These are phyloP conservation scores for Dastarcus helophoroides DNA, from an alignment of 2,888 invertebrate genomes.

Conservation along the genomic window DNA sequence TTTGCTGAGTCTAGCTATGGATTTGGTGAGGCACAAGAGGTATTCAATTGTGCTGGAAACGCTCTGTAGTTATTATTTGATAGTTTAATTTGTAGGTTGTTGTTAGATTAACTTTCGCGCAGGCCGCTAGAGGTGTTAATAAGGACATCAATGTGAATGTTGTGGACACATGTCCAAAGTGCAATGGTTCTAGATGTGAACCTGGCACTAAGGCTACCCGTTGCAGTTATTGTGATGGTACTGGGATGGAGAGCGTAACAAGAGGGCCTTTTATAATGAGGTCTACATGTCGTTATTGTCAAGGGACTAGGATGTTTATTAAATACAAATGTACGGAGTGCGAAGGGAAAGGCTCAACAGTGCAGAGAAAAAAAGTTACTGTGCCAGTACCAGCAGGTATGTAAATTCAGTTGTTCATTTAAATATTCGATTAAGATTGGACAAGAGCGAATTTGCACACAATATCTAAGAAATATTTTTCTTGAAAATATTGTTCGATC, in stretches of 20 bases:
- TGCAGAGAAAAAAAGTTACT: constrained; percentile 78
- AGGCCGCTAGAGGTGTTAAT: constrained; percentile 92
- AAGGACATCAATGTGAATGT: constrained; percentile 89
- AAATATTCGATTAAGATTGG: too few relatives aligned
- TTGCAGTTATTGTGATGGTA: constrained; percentile 91
- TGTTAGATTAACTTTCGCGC: constrained; percentile 81
- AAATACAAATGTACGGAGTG: constrained; percentile 87
- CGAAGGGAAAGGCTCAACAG: constrained; percentile 73
- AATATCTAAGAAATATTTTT: too few relatives aligned
- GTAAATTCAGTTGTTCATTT: too few relatives aligned
- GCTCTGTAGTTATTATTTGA: not conserved
- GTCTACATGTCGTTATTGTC: constrained; percentile 85
- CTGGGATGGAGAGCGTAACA: constrained; percentile 83
- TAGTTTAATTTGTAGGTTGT: constrained; percentile 47
- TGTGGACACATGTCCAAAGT: constrained; percentile 84
- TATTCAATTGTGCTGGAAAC: constrained; percentile 1
- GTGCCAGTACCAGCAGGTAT: constrained; percentile 84
- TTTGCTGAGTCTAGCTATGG: constrained; percentile 84
- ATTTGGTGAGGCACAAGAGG: constrained; percentile 85
- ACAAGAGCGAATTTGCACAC: too few relatives aligned
- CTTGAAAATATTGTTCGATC: too few relatives aligned
- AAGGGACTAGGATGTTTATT: constrained; percentile 74
- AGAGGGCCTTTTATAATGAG: constrained; percentile 93
- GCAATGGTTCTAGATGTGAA: constrained; percentile 75
- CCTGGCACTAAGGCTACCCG: constrained; percentile 81